Conservation (phyloP, 2,113 vertebrate species). For the Empidonax alnorum region DNA sequence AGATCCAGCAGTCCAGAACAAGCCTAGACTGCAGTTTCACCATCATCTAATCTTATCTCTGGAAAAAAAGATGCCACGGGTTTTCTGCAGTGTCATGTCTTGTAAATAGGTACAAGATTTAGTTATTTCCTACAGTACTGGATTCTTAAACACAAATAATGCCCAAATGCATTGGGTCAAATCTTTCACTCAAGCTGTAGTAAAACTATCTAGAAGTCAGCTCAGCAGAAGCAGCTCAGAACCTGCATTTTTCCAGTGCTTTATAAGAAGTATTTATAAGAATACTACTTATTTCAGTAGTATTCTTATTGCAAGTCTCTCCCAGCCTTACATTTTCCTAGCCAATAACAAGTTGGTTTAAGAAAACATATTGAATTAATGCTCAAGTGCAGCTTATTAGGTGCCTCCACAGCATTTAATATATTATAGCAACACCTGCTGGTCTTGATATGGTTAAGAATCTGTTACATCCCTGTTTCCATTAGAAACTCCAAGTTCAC, state of each 20-base stretch:
- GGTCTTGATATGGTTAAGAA: constrained; percentile 43
- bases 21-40: neutral
- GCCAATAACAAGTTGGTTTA: constrained; percentile 8
- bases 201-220: neutral
- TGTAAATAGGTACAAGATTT: neutral
- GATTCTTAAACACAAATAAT: neutral
- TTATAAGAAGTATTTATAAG: neutral
- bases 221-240: constrained; percentile 2
- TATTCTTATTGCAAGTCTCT: neutral
- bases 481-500: neutral
- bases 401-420: constrained; percentile 27
- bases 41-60: neutral
- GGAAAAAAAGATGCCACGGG: neutral
- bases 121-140: neutral
- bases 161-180: neutral
- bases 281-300: neutral
- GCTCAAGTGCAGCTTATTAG: neutral
- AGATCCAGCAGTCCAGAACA: neutral
- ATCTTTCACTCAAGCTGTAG: neutral
- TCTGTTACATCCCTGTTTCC: neutral
- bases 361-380: neutral
- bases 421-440: constrained; percentile 69
- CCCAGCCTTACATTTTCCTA: neutral
- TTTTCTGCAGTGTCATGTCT: neutral
- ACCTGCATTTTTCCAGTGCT: neutral